Conservation (phyloP, 2,888 invertebrate species). For the Ennomos erosarius region DNA sequence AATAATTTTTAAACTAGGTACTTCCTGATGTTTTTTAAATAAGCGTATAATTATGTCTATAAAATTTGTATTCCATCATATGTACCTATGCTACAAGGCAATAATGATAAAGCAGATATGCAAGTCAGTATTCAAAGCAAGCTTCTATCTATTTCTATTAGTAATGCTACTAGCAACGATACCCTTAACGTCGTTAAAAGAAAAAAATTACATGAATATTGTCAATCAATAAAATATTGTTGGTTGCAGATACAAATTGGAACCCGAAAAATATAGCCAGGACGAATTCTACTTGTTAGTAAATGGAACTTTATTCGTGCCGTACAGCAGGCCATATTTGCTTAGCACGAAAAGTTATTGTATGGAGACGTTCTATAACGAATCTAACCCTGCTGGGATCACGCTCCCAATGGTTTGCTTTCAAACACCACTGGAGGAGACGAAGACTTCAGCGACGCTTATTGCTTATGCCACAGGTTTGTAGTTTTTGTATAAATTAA, state of each 20-base stretch:
- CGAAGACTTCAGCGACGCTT: constrained; percentile 66
- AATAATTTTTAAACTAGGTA: too few species aligned
- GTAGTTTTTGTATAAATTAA: constrained; percentile 17
- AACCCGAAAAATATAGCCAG: constrained; percentile 72
- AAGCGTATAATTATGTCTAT: too few species aligned
- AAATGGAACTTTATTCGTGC: constrained; percentile 86
- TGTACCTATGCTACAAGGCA: too few species aligned
- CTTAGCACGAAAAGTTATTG: constrained; percentile 84
- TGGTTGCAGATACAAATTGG: constrained; percentile 80
- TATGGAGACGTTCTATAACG: constrained; percentile 84
- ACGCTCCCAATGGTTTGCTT: constrained; percentile 85
- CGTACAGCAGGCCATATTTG: constrained; percentile 72
- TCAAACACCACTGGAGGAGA: constrained; percentile 61
- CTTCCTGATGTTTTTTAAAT: too few species aligned
- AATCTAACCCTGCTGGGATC: constrained; percentile 70
- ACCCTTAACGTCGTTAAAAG: too few species aligned
- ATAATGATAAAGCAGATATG: too few species aligned
- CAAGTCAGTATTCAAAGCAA: too few species aligned
- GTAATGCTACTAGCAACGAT: too few species aligned
- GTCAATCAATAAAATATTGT: neutral
- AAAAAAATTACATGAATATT: too few species aligned
- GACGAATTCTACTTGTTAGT: constrained; percentile 85
- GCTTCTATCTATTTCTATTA: too few species aligned
- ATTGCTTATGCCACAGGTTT: constrained; percentile 75
- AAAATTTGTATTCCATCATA: too few species aligned